Evolutionary conservation across 1,140 invertebrate species (phyloP), one percentile per base, ranked within the genome.

Genomic region (Arion vulgaris): DNA sequence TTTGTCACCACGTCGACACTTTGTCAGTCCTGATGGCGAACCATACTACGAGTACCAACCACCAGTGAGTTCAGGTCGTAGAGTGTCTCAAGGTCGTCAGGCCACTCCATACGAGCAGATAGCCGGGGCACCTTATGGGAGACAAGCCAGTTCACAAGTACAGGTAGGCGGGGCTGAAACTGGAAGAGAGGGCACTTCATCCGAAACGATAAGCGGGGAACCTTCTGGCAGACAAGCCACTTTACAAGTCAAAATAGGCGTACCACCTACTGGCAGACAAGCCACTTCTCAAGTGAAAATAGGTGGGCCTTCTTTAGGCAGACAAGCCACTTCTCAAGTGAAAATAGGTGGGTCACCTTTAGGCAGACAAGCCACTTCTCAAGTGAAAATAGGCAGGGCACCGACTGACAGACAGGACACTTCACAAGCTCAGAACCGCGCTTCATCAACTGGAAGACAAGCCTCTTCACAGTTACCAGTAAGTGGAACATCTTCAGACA

Each of bases 11-110:
- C 53, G 57, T 17, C 36, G 32, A 5, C 34, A 53, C 41, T 78
- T 57, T 36, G 51, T 51, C 9, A 66, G 53, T 39, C 51, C 36
- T 78, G 34, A 78, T 38, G 51, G 76, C 36, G n/a, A 62, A 26
- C 76, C 53, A 36, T 62, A 53, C 28, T 39, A 39, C 38, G 57
- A 62, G 38, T 74, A 45, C 19, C 72, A 74, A 23, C 45, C 45
- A 7, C 45, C 38, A 41, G 72, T 74, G 5, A 74, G 38, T 15
- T 74, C 45, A 28, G 32, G 62, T 34, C n/a, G 62, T 5, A 38
- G 38, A 4, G 1, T 38, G 41, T n/a, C 26, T 49, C 19, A 36
- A 73, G 38, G 71, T n/a, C 28, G 62, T 2, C 36, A 26, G 36
- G 71, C 41, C n/a, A 39, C 26, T 36, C 26, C 71, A 49, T 38